Base-by-base conservation (phyloP, 23 tunicate genomes). In the Aplidium turbinatum region DNA sequence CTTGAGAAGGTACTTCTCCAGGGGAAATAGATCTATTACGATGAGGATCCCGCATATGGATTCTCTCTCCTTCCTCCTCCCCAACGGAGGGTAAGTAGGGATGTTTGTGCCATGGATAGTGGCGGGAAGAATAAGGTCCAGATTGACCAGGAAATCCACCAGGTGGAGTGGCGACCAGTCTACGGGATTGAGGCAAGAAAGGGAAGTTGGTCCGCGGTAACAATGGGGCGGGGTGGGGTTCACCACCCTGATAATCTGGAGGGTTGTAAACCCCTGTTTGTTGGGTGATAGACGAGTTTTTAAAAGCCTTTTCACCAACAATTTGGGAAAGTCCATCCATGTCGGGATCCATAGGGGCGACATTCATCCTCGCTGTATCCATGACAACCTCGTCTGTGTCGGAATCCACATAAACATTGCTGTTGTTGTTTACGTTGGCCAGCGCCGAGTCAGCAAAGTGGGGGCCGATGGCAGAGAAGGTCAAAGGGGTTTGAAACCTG, bases 21-120 rank as follows among this genome's bases (percentile, higher is more conserved):
- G 50, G 50, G 50, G 50, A 42, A 16, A 42, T 16, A 11, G 50
- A 42, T n/a, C n/a, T n/a, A 26, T 39, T 29, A 35, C 5, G 21
- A 33, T 42, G 63, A 21, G 74, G 54, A 33, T 69, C 35, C 19
- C 79, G 64, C 22, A 78, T 32, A 34, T 56, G 50, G 4, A 64
- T 51, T 31, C 63, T 78, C n/a, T 60, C 63, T 2, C 72, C 42
- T 27, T 88, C 96, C 35, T 88, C 96, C 54, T 88, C 96, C 33
- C 96, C 96, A 3, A 88, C 83, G 18, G 78, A 66, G n/a, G 96
- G 96, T 9, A 88, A 73, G 42, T 65, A 66, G 16, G 96, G 28
- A 36, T 79, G 83, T 46, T 81, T 71, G 87, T 63, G 63, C 79
- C 79, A 81, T 13, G 71, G 34, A 38, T 25, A 38, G 26, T 72